These are phyloP conservation scores for Aplysina aerophoba DNA, from an alignment of 37 sponge, comb jelly and placozoan species.

Conservation along the genomic window DNA sequence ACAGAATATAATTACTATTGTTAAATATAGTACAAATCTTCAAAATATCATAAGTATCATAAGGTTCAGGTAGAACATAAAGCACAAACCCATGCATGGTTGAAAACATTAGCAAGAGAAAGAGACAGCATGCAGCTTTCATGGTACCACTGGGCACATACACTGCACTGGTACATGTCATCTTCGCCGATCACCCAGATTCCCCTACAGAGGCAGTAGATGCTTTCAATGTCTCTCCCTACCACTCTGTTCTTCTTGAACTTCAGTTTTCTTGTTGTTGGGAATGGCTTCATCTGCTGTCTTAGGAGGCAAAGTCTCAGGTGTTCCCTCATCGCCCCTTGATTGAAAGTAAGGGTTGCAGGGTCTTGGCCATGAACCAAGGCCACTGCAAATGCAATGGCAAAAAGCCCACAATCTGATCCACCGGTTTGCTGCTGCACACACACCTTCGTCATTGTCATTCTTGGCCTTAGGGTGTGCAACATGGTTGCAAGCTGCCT, in stretches of 20 bases:
- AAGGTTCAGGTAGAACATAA: no score
- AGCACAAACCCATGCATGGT: no score
- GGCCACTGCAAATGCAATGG: conserved; percentile 12
- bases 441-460: conserved; percentile 1
- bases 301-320: neutral
- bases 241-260: neutral
- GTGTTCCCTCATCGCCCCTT: neutral
- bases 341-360: neutral
- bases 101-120: no score
- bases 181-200: neutral
- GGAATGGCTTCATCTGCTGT: neutral
- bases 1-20: no score
- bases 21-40: no score
- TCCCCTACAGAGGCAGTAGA: neutral
- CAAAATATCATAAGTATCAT: no score
- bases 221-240: neutral
- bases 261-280: neutral
- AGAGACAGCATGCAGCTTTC: neutral
- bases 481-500: neutral
- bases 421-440: conserved; percentile 10
- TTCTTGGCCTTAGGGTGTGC: neutral
- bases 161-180: neutral
- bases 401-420: neutral
- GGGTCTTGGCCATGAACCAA: neutral
- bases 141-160: neutral